Base-by-base conservation (phyloP, 92 coral and sea anemone genomes). In the Zoanthus gigantus region DNA sequence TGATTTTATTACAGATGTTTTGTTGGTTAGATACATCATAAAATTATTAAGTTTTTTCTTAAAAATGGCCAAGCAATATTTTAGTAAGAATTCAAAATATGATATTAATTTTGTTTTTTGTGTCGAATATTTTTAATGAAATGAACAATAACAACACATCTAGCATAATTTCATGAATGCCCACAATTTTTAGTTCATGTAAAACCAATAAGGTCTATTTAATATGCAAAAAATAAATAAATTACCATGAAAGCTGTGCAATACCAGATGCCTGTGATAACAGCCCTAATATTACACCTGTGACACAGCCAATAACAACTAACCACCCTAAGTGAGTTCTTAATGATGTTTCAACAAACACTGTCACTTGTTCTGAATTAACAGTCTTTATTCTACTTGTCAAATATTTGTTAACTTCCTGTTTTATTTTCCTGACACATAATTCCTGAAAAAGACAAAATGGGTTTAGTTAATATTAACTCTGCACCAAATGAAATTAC, bases 231-330 rank as follows among this genome's bases (percentile, higher is more conserved):
- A 23, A 18, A 1, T n/a, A 28, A 9, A 30, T 31, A 14, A 65
- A 34, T 65, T 23, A 81, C 66, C 53, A 89, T 15, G 90, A 76
- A 30, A 94, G 87, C 61, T 67, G 84, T 3, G 92, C 98, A 45
- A 94, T 90, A 68, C 93, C 91, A 60, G 93, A 91, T 18, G 94
- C 74, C 28, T 88, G 95, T 14, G 98, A 93, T 72, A 94, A 17
- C 16, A 94, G 28, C 31, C 98, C 98, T 79, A 94, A 91, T 1
- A 93, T 78, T 53, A 91, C 72, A 32, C 98, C 98, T 63, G 82
- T 83, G 44, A 85, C 76, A 63, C 98, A 89, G 5, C 98, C 98
- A 47, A 92, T 44, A 37, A 93, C 79, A 29, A 91, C 91, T 15
- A 94, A 83, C 89, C 95, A 94, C 30, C 86, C 88, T 73, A 94